phyloP scores from a whole-genome alignment of 2,797 vertebrate genomes.

The Neosilurus mollespiculum region DNA sequence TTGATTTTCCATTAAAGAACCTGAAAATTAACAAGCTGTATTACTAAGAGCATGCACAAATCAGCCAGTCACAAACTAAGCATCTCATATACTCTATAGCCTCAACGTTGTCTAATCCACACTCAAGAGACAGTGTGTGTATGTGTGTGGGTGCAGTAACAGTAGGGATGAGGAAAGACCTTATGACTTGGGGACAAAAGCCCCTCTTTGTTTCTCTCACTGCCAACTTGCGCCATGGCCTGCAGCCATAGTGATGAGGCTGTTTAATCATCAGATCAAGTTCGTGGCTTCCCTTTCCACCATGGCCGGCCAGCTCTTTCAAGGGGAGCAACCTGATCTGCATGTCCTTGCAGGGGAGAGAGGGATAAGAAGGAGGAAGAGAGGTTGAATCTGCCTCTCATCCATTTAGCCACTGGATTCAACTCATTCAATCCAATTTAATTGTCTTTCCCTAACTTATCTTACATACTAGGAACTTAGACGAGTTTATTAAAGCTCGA shows the following conservation, averaged over 20 bases:
- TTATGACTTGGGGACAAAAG: conserved; percentile 57
- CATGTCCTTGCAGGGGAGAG: conserved; percentile 65
- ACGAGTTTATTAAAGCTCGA: conserved; percentile 69
- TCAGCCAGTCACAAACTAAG: neutral
- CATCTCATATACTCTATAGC: neutral
- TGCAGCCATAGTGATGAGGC: conserved; percentile 71
- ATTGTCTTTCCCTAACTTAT: conserved; percentile 58
- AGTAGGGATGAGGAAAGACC: conserved; percentile 37
- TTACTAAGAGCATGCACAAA: conserved; percentile 3
- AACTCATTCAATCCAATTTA: conserved; percentile 8
- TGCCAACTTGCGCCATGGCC: conserved; percentile 65
- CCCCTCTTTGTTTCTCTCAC: conserved; percentile 42
- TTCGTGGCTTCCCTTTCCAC: conserved; percentile 72
- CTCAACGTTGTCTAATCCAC: neutral
- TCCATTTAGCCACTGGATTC: conserved; percentile 57
- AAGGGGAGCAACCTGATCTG: conserved; percentile 69
- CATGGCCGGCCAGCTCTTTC: conserved; percentile 64
- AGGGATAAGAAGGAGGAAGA: conserved; percentile 43
- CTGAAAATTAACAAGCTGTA: conserved; percentile 28
- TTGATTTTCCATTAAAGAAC: conserved; percentile 30
- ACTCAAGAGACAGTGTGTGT: neutral
- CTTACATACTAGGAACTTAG: conserved; percentile 26
- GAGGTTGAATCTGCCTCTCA: conserved; percentile 57
- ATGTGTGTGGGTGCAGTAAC: neutral
- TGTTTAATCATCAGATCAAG: conserved; percentile 76